Base-by-base conservation (phyloP, 2,888 invertebrate genomes). In the Hylaea fasciaria region DNA sequence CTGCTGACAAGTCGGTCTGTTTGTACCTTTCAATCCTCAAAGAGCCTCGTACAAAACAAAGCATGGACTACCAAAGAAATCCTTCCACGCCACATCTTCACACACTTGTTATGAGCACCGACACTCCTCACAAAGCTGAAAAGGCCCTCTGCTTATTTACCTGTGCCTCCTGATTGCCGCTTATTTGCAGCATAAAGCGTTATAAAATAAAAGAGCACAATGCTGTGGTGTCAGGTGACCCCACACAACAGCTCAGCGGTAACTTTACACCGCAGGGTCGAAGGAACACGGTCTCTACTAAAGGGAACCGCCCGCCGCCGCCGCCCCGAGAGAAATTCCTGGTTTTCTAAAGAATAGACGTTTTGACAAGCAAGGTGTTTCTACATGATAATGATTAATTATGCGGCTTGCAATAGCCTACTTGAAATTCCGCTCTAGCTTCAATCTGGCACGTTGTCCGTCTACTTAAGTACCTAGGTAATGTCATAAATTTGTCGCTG, bases 111-210 rank as follows among this genome's bases (percentile, higher is more conserved):
- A 57, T 65, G 64, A 52, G 54, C 57, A 39, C 56, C 69, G 64
- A 69, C 70, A 72, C 70, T 64, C 60, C 53, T 45, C 57, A 70
- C 64, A 70, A 70, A 62, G 53, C 60, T 62, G 44, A 51, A 66
- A 65, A 44, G 56, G 62, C 56, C 62, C 57, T 59, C 62, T 57
- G 62, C 58, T 44, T 64, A 57, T 68, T 62, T 64, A 60, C 68
- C 68, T 69, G 50, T 50, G 39, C 52, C 57, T 54, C 51, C 61
- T 66, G 64, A 66, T 68, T 68, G 70, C 68, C 67, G 68, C 68
- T 64, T 65, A 70, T 66, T 68, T 67, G 62, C 43, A 40, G 64
- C 40, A 64, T 61, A 66, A 65, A 64, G 65, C 65, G 62, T 57
- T 48, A 56, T 61, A 56, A 61, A 61, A 61, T 61, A 61, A 61